Conservation (phyloP, 2,113 vertebrate genomes). For the Eurystomus gularis region DNA sequence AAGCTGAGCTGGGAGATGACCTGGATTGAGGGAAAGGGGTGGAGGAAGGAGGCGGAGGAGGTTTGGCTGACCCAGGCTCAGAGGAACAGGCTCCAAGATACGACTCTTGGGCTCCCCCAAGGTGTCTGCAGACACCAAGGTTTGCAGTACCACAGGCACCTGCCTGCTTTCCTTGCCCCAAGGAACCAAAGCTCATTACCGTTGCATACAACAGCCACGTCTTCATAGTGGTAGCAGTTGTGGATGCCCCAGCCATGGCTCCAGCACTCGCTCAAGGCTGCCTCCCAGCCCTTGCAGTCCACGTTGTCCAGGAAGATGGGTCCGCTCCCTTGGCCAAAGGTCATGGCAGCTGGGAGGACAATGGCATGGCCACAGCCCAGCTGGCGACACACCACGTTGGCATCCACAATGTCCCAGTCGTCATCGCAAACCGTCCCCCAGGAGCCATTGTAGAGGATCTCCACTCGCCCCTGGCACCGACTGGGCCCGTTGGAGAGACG, state of each 20-base stretch:
- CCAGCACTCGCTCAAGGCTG: slow-evolving; percentile 83
- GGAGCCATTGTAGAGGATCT: slow-evolving; percentile 82
- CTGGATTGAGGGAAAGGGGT: not conserved
- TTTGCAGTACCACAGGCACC: not conserved
- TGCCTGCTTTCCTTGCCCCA: not conserved
- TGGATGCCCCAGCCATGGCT: slow-evolving; percentile 93
- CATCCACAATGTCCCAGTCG: slow-evolving; percentile 95
- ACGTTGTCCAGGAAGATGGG: slow-evolving; percentile 93
- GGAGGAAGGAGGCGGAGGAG: not conserved
- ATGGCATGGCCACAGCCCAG: slow-evolving; percentile 85
- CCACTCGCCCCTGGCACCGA: slow-evolving; percentile 89
- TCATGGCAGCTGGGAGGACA: slow-evolving; percentile 77
- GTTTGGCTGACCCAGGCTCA: not conserved
- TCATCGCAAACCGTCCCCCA: slow-evolving; percentile 97
- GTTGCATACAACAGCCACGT: slow-evolving; percentile 87
- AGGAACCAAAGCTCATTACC: slow-evolving; percentile 71
- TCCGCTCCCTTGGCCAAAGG: slow-evolving; percentile 86
- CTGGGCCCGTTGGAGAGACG: slow-evolving; percentile 85
- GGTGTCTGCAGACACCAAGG: not conserved
- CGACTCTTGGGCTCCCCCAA: not conserved
- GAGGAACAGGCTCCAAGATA: not conserved
- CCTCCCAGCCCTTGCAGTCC: slow-evolving; percentile 88
- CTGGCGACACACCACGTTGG: slow-evolving; percentile 92
- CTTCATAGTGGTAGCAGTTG: slow-evolving; percentile 98
- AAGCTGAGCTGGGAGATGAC: not conserved